Base-by-base conservation (phyloP, 2,797 vertebrate species). In the Sandelia bainsii region DNA sequence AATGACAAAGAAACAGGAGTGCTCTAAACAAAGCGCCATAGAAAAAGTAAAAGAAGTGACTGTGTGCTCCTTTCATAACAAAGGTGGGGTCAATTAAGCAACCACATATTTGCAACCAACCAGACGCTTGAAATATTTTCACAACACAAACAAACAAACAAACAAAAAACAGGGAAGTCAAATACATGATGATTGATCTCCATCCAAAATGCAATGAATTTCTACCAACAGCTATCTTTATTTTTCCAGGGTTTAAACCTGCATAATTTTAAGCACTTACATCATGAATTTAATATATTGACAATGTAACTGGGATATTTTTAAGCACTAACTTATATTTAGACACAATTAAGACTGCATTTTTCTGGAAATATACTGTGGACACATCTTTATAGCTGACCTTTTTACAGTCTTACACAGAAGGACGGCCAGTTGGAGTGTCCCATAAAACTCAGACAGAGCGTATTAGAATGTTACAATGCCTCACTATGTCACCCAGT, bases 381-480 rank as follows among this genome's bases (percentile, higher is more conserved):
- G 60, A 82, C 74, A 62, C 48, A 48, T 49, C 53, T 64, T 32
- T 63, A 50, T 2, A 54, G 22, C 34, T 84, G 83, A 86, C 85
- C 80, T 83, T 79, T 84, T 83, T 82, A 83, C 16, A 45, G 77
- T 56, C 67, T 62, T 16, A 48, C 42, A 57, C 68, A 46, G 68
- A 54, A 52, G 76, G 44, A 74, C 54, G 60, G 22, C 58, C 81
- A 68, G 65, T 69, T 56, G 68, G 61, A 72, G 59, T 29, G 46
- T 71, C 62, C 53, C 29, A 74, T 75, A 77, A 89, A 82, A 74
- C 12, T 8, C 51, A 83, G 63, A 58, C 44, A 25, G 59, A 23
- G 62, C 71, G 77, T 82, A 86, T 88, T 72, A 81, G 89, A 85
- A 87, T 83, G 78, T 79, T 65, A 75, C 49, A 1, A 66, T 63